These are phyloP conservation scores for Paracanthobrama guichenoti DNA, from an alignment of 2,113 vertebrate genomes.

Conservation along the genomic window DNA sequence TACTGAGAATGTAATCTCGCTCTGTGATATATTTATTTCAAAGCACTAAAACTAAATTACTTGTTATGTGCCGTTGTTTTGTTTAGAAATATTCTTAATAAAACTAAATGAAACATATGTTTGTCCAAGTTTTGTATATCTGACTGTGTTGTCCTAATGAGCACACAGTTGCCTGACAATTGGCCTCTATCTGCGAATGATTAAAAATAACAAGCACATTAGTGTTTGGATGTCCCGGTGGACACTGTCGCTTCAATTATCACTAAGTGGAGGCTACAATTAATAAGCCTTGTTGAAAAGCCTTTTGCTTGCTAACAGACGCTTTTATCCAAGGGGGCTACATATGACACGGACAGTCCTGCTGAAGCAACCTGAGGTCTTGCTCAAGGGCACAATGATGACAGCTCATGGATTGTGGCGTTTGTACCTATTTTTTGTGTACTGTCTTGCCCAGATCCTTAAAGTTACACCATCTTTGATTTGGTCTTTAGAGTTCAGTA, in stretches of 20 bases:
- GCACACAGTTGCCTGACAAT: neutral
- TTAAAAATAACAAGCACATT: constrained; percentile 40
- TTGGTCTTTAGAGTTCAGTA: neutral
- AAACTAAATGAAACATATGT: neutral
- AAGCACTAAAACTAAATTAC: neutral
- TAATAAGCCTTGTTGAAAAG: neutral
- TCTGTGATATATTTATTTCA: neutral
- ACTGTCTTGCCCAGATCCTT: neutral
- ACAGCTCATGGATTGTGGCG: neutral
- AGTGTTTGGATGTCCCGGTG: constrained; percentile 6
- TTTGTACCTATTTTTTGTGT: neutral
- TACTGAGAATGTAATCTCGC: neutral
- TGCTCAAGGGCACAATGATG: constrained; percentile 6
- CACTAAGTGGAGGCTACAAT: constrained; percentile 10
- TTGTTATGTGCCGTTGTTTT: neutral
- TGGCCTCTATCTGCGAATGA: neutral
- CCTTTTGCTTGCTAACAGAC: too few relatives aligned
- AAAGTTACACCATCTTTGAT: neutral
- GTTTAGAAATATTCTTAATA: neutral
- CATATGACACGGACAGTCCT: neutral
- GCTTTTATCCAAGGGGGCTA: constrained; percentile 9
- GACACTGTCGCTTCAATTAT: constrained; percentile 20
- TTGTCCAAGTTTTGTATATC: neutral
- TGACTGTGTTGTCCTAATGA: neutral
- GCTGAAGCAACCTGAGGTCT: neutral